phyloP scores from a whole-genome alignment of 2,113 vertebrate genomes.

The Scatophagus argus region DNA sequence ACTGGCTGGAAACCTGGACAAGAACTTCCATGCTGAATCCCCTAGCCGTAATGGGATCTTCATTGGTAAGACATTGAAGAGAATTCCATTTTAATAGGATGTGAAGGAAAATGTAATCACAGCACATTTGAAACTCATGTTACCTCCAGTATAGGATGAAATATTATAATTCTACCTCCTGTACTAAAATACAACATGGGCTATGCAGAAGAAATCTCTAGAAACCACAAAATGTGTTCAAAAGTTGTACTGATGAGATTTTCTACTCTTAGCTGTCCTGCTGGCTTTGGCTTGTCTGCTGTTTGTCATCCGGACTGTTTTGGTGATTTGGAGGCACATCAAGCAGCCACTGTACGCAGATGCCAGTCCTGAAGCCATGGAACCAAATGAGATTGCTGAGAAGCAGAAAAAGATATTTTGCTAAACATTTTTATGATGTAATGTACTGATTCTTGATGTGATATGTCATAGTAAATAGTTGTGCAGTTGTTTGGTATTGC shows the following conservation, averaged over 20 bases:
- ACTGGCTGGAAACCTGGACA: conserved; percentile 69
- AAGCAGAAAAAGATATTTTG: conserved; percentile 73
- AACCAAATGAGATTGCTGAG: conserved; percentile 59
- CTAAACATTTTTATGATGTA: conserved; percentile 21
- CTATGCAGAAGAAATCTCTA: no score
- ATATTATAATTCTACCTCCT: not conserved
- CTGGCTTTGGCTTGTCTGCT: conserved; percentile 63
- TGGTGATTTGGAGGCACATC: conserved; percentile 80
- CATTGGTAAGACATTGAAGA: conserved; percentile 60
- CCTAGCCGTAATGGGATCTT: conserved; percentile 63
- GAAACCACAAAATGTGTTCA: not conserved
- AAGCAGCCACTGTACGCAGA: conserved; percentile 72
- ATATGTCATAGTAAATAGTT: not conserved
- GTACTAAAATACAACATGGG: not conserved
- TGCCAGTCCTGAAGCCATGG: conserved; percentile 31
- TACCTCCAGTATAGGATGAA: not conserved
- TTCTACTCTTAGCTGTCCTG: conserved; percentile 66
- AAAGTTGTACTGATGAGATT: not conserved
- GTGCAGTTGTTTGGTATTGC: not conserved
- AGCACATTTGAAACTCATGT: not conserved
- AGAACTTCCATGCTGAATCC: conserved; percentile 65
- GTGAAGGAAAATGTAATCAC: not conserved
- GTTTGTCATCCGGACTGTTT: conserved; percentile 62
- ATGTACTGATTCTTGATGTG: not conserved
- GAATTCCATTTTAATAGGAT: not conserved